Percentiles rank a stretch among this genome's conserved stretches.
Evolutionary conservation across 2,113 vertebrate species (phyloP).

Genomic region (Cyrtonyx montezumae): DNA sequence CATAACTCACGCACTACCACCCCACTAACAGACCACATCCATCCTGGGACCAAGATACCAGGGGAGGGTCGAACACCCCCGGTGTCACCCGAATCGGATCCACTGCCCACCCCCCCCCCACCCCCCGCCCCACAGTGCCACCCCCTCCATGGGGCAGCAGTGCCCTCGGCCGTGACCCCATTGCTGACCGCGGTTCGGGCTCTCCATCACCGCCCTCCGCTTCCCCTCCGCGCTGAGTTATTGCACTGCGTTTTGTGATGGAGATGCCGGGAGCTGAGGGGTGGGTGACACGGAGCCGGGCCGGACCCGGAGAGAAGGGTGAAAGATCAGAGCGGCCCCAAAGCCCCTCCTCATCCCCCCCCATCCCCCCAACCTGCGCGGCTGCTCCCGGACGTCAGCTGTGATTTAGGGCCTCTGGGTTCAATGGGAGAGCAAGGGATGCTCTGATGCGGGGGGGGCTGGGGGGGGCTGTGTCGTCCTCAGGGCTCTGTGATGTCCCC

Average conservation of each 20-base stretch:
- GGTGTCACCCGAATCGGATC: not conserved
- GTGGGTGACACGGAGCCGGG: slow-evolving; percentile 41
- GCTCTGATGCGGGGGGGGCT: not conserved
- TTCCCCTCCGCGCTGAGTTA: slow-evolving; percentile 56
- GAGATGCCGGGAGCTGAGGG: slow-evolving; percentile 51
- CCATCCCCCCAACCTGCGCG: fast-evolving
- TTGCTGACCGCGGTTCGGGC: not conserved
- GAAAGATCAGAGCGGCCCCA: slow-evolving; percentile 17
- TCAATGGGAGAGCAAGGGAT: not conserved
- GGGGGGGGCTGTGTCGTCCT: too few relatives aligned
- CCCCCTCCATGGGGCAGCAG: not conserved
- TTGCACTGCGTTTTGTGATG: slow-evolving; percentile 61
- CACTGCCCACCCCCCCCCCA: too few relatives aligned
- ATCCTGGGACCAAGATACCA: not conserved
- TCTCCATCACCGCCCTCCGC: slow-evolving; percentile 51
- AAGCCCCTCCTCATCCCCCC: not conserved
- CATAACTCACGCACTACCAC: not conserved
- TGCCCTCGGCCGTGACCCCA: not conserved
- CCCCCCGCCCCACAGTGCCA: too few relatives aligned
- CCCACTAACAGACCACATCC: not conserved
- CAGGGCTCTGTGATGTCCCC: too few relatives aligned
- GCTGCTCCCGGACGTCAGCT: not conserved
- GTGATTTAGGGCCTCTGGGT: not conserved
- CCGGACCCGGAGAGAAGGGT: not conserved
- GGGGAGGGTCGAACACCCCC: not conserved